Conservation (phyloP, 1,140 invertebrate species). For the Euwallacea fornicatus region DNA sequence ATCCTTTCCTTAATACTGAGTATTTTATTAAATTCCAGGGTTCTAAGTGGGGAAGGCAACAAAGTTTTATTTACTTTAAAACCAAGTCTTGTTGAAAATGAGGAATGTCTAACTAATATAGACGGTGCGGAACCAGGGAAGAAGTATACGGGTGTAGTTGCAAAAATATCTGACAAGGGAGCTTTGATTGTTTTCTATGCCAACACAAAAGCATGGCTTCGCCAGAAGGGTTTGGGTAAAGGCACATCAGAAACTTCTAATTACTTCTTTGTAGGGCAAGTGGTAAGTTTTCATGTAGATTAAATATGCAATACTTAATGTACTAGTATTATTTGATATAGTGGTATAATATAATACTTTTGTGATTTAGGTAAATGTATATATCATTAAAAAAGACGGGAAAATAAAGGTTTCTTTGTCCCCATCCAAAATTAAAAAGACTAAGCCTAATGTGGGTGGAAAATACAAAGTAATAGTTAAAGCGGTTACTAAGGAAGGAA, state of each 20-base stretch:
- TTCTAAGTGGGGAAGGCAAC: constrained; percentile 32
- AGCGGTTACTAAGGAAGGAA: constrained; percentile 47
- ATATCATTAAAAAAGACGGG: constrained; percentile 15
- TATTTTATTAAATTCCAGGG: neutral
- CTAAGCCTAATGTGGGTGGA: constrained; percentile 43
- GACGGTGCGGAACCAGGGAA: constrained; percentile 56
- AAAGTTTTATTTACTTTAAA: constrained; percentile 59
- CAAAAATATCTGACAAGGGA: constrained; percentile 54
- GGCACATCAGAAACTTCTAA: constrained; percentile 53
- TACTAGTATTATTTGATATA: too few species aligned
- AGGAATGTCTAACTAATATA: constrained; percentile 56
- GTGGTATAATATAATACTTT: too few species aligned
- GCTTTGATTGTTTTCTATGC: constrained; percentile 64
- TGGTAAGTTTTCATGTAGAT: constrained; percentile 54
- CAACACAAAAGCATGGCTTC: constrained; percentile 61
- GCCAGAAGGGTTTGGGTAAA: constrained; percentile 51
- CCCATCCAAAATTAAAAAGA: constrained; percentile 7
- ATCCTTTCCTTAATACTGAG: neutral
- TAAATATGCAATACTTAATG: neutral
- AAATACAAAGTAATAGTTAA: constrained; percentile 50
- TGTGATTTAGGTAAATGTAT: constrained; percentile 19
- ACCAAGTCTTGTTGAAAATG: constrained; percentile 58
- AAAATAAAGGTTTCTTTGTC: constrained; percentile 15
- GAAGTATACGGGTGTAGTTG: constrained; percentile 61
- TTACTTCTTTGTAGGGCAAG: constrained; percentile 63